A percentile compares a stretch with the other conserved stretches of the same genome.
Conservation (phyloP, 1,140 invertebrate species). For the Trichogramma pretiosum region DNA sequence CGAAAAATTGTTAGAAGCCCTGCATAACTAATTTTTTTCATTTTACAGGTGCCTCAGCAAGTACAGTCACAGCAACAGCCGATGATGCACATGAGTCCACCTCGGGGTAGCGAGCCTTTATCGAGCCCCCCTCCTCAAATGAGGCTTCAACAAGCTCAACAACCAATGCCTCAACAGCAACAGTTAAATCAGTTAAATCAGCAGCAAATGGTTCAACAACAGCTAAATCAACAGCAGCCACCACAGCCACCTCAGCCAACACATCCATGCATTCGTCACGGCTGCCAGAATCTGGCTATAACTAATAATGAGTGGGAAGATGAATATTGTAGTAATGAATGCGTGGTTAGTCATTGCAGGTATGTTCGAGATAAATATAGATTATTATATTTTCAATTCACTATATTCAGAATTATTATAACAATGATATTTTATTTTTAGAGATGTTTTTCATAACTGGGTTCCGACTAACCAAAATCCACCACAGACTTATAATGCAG, state of each 20-base stretch:
- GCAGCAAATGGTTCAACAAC: slow-evolving; percentile 22
- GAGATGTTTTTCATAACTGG: slow-evolving; percentile 85
- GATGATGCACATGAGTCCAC: slow-evolving; percentile 41
- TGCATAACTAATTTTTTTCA: too few relatives aligned
- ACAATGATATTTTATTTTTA: slow-evolving; percentile 43
- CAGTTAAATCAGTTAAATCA: too few relatives aligned
- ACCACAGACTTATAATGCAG: slow-evolving; percentile 52
- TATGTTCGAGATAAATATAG: slow-evolving; percentile 32
- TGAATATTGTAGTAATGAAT: slow-evolving; percentile 96
- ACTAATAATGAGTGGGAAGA: slow-evolving; percentile 92
- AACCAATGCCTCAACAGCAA: too few relatives aligned
- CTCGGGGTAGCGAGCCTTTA: slow-evolving; percentile 34
- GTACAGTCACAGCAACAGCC: slow-evolving; percentile 33
- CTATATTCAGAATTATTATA: slow-evolving; percentile 3
- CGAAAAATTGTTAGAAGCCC: too few relatives aligned
- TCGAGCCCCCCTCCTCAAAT: slow-evolving; percentile 36
- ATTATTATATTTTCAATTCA: neutral
- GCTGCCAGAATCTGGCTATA: slow-evolving; percentile 83
- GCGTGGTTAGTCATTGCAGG: slow-evolving; percentile 93
- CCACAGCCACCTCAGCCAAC: slow-evolving; percentile 44
- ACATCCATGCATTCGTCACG: slow-evolving; percentile 75
- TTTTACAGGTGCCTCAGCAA: slow-evolving; percentile 36
- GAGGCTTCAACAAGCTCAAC: too few relatives aligned
- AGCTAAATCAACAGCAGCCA: slow-evolving; percentile 41
- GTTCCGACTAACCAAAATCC: slow-evolving; percentile 73